A percentile compares a stretch with the other conserved stretches of the same genome.
Evolutionary conservation across 64 coral and sea anemone genomes (phyloP).

Genomic region (Montipora foliosa): DNA sequence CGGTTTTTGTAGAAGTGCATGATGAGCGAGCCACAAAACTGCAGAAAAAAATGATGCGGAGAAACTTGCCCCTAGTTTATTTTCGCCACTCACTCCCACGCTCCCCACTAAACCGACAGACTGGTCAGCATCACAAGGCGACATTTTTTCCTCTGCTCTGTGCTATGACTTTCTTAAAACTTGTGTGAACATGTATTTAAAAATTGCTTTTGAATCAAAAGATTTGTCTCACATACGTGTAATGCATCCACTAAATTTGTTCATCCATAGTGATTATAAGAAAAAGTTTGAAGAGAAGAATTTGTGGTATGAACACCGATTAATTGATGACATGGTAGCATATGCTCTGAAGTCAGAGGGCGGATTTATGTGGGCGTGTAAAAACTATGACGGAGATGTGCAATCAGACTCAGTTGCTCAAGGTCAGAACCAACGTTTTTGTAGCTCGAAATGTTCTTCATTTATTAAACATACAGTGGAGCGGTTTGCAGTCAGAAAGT

Average conservation of each 20-base stretch:
- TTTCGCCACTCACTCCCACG: too few species aligned
- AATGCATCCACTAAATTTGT: not conserved
- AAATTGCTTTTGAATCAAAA: not conserved
- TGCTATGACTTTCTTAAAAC: not conserved
- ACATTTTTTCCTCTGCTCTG: too few species aligned
- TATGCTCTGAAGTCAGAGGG: constrained; percentile 97
- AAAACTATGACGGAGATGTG: constrained; percentile 99
- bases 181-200: not conserved
- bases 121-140: too few species aligned
- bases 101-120: too few species aligned
- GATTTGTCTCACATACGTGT: not conserved
- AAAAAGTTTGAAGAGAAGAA: constrained; percentile 83
- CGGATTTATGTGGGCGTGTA: constrained; percentile 99
- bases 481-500: too few species aligned
- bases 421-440: constrained; percentile 36
- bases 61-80: too few species aligned
- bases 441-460: not conserved
- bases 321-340: constrained; percentile 99
- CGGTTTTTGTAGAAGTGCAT: too few species aligned
- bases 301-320: constrained; percentile 98
- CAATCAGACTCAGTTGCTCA: constrained; percentile 99
- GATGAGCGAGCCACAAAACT: too few species aligned
- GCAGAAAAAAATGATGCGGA: too few species aligned
- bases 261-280: constrained; percentile 84
- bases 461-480: not conserved